phyloP scores from a whole-genome alignment of 2,113 vertebrate species.

The Neoarius graeffei region DNA sequence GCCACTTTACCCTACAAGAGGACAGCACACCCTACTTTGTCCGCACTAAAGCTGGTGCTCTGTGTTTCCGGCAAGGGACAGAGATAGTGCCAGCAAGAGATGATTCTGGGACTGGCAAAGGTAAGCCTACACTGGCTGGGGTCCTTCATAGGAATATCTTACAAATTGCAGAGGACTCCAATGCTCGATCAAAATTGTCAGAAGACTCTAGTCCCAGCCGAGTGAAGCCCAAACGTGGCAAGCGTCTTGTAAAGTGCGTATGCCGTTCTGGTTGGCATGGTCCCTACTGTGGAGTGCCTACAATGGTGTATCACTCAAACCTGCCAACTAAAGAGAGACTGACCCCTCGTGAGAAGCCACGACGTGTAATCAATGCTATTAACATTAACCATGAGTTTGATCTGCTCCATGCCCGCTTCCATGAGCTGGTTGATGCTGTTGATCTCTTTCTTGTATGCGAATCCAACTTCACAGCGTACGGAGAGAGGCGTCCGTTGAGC shows the following conservation, averaged over 20 bases:
- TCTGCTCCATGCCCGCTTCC: slow-evolving; percentile 90
- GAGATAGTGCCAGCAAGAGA: slow-evolving; percentile 80
- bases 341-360: slow-evolving; percentile 80
- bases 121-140: slow-evolving; percentile 52
- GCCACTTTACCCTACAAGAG: slow-evolving; percentile 77
- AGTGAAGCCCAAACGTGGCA: slow-evolving; percentile 69
- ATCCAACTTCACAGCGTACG: slow-evolving; percentile 97
- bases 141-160: slow-evolving; percentile 62
- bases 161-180: slow-evolving; percentile 35
- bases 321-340: slow-evolving; percentile 95
- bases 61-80: slow-evolving; percentile 92
- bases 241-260: slow-evolving; percentile 90
- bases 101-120: slow-evolving; percentile 51
- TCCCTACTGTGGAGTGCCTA: slow-evolving; percentile 94
- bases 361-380: slow-evolving; percentile 93
- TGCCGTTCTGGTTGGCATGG: slow-evolving; percentile 96
- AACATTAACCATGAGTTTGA: slow-evolving; percentile 98
- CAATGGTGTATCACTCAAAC: slow-evolving; percentile 96
- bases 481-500: slow-evolving; percentile 86
- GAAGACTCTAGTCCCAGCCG: slow-evolving; percentile 41
- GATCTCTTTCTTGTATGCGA: slow-evolving; percentile 94
- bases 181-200: slow-evolving; percentile 37
- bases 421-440: slow-evolving; percentile 86
- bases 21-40: slow-evolving; percentile 85
- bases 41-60: slow-evolving; percentile 87